Percentiles rank a stretch among this genome's conserved stretches.
These are phyloP conservation scores for Pseudanteris insignis DNA, from an alignment of 2,888 invertebrate genomes.

Conservation along the genomic window DNA sequence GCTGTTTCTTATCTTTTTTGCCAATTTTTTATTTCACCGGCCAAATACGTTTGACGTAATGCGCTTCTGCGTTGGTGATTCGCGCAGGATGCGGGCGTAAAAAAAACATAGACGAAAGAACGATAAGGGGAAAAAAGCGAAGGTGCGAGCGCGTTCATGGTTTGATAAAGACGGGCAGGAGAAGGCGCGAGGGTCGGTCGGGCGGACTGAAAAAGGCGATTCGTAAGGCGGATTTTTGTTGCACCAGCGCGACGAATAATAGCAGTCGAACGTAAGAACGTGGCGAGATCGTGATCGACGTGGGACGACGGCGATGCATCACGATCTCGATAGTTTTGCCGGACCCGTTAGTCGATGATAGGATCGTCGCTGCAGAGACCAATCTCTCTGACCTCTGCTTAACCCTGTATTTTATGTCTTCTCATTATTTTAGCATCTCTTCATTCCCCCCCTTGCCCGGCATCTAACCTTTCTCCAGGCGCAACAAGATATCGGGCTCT, in stretches of 20 bases:
- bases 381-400: conserved; percentile 48
- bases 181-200: conserved; percentile 35
- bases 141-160: conserved; percentile 51
- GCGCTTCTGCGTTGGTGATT: too few species aligned
- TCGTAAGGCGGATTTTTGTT: conserved; percentile 43
- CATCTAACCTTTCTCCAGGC: conserved; percentile 39
- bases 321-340: conserved; percentile 62
- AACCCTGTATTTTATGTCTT: conserved; percentile 46
- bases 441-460: conserved; percentile 47
- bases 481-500: conserved; percentile 38
- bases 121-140: conserved; percentile 5
- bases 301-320: conserved; percentile 54
- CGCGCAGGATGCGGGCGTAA: too few species aligned
- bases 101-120: too few species aligned
- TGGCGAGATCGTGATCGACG: conserved; percentile 57
- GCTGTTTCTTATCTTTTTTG: too few species aligned
- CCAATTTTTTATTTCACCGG: too few species aligned
- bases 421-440: conserved; percentile 47
- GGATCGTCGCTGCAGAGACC: conserved; percentile 55
- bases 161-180: conserved; percentile 52
- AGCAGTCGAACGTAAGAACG: conserved; percentile 46
- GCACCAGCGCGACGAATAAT: conserved; percentile 45
- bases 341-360: conserved; percentile 61
- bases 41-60: too few species aligned
- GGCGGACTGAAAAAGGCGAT: neutral